Conservation (phyloP, 2,113 vertebrate genomes). For the Dromiciops gliroides region DNA sequence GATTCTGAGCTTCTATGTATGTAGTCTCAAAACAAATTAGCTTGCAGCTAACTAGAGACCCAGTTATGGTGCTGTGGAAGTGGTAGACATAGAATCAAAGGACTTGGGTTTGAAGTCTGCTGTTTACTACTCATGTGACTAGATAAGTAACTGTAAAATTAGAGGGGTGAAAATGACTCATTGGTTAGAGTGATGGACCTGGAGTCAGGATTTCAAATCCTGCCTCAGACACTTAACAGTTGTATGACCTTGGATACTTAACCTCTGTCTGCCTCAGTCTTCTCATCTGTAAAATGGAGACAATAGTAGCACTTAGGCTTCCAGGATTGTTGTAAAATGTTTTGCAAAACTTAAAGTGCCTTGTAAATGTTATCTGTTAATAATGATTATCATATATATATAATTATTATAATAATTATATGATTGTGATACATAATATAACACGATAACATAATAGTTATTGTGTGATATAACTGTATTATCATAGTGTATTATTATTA, state of each 20-base stretch:
- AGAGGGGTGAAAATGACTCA: background rate
- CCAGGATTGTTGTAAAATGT: background rate
- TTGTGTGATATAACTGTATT: too few relatives aligned
- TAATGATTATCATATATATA: background rate
- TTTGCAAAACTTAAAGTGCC: background rate
- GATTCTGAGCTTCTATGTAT: background rate
- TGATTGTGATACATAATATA: background rate
- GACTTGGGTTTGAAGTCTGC: background rate
- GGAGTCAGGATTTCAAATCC: background rate
- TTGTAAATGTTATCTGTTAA: background rate
- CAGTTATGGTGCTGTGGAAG: background rate
- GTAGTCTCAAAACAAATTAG: background rate
- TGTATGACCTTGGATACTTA: background rate
- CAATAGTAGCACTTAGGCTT: background rate
- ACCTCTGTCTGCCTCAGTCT: background rate
- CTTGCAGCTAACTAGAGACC: background rate
- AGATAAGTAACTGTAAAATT: background rate
- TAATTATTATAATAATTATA: background rate
- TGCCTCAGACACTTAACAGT: background rate
- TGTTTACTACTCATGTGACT: background rate
- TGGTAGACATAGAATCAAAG: background rate
- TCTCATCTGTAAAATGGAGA: background rate
- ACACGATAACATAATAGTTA: background rate
- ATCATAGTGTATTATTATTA: too few relatives aligned
- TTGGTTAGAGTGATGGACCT: background rate